phyloP scores from a whole-genome alignment of 2,797 vertebrate species.

The Amphiprion clarkii region DNA sequence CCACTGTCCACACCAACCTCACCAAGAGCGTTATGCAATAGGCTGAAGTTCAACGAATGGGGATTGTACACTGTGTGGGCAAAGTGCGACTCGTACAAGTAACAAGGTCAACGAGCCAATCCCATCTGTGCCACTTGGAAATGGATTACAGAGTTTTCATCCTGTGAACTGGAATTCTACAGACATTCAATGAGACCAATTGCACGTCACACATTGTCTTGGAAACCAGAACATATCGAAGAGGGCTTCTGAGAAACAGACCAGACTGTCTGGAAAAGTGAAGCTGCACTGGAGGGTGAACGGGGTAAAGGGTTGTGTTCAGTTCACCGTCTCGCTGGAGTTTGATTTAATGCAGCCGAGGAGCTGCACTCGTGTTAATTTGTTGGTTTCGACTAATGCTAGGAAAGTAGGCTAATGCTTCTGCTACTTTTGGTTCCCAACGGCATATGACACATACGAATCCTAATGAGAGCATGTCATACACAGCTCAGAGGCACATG shows the following conservation, averaged over 20 bases:
- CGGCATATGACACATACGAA: conserved; percentile 8
- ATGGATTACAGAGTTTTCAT: background rate
- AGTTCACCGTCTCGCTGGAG: conserved; percentile 11
- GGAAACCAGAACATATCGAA: background rate
- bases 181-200: conserved; percentile 1
- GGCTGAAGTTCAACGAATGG: background rate
- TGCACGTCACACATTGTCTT: conserved; percentile 6
- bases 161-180: background rate
- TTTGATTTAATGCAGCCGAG: conserved; percentile 12
- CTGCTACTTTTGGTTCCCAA: conserved; percentile 9
- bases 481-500: too few species aligned
- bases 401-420: conserved; percentile 32
- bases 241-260: background rate
- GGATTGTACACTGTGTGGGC: background rate
- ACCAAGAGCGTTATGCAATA: background rate
- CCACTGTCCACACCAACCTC: background rate
- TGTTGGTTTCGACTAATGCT: conserved; percentile 10
- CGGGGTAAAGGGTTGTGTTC: conserved; percentile 25
- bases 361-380: conserved; percentile 25
- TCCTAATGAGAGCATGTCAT: background rate
- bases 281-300: background rate
- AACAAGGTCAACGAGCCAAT: conserved; percentile 24
- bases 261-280: background rate
- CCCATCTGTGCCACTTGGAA: conserved; percentile 17
- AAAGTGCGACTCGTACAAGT: conserved; percentile 6